phyloP scores from a whole-genome alignment of 2,888 invertebrate species.

The Holacanthella duospinosa region DNA sequence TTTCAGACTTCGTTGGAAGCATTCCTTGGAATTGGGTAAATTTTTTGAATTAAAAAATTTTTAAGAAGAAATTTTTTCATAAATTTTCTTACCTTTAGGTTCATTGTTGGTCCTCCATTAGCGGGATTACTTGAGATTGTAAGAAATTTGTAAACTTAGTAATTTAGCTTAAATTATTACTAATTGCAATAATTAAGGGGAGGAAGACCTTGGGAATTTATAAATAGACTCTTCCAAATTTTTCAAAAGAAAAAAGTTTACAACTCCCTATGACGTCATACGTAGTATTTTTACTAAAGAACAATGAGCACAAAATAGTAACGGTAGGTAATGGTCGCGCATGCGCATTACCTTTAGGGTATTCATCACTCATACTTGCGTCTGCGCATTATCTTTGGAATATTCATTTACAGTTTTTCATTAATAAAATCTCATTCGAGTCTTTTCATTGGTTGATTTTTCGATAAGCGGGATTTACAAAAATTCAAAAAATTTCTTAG shows the following conservation, averaged over 20 bases:
- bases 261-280: no score
- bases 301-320: background rate
- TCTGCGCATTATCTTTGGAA: no score
- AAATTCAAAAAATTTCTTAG: no score
- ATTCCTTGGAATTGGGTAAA: conserved; percentile 64
- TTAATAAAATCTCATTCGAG: no score
- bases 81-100: conserved; percentile 27
- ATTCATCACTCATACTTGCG: no score
- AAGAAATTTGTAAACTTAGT: no score
- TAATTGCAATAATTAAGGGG: background rate
- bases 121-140: conserved; percentile 53
- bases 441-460: no score
- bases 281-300: background rate
- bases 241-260: no score
- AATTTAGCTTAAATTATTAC: background rate
- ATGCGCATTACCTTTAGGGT: no score
- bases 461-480: no score
- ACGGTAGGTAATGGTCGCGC: background rate
- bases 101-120: conserved; percentile 81
- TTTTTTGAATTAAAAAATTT: background rate
- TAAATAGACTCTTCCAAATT: background rate
- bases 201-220: background rate
- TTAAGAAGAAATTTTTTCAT: background rate
- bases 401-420: no score
- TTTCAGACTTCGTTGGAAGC: conserved; percentile 67